Evolutionary conservation across 2,888 invertebrate species (phyloP), one percentile per base, ranked within the genome.

Genomic region (Ametastegia equiseti): DNA sequence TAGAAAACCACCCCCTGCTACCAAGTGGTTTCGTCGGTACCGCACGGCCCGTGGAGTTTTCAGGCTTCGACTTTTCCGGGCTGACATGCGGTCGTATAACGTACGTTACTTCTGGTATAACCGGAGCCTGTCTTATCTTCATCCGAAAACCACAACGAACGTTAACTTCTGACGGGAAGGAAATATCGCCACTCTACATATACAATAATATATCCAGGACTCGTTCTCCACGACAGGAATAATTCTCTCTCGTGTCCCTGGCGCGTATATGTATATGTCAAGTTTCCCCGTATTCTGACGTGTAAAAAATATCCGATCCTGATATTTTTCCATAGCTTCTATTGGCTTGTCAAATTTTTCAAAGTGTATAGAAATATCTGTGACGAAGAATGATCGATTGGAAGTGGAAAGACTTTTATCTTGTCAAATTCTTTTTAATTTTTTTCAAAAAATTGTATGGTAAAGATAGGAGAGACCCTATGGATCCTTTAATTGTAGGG

Each of bases 121-220:
- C 4, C 45, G 30, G 45, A 45, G 11, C 75, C 54, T 75, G 75
- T 54, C 75, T 75, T 75, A 75, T 75, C 75, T 75, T 54, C 75
- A 75, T 75, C 75, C 75, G 36, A 75, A 54, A 75, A 45, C 75
- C 54, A 75, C 42, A 50, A 75, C 75, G 75, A 30, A 54, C 75
- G 54, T 54, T 54, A 75, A 75, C 75, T 54, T 75, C 54, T 75
- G 75, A 75, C 75, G 75, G 50, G 54, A 39, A 67, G 50, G 54
- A 36, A 54, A 75, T 54, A 75, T 75, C 30, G n/a, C 71, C n/a
- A 27, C 30, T 13, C 69, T 13, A 23, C 15, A 47, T 13, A 15
- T 33, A 69, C 23, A 69, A 69, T 69, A 54, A n/a, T n/a, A 54
- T 19, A 4, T 19, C 5, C 54, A n/a, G 23, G 36, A 27, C 67